phyloP scores from a whole-genome alignment of 1,140 invertebrate species.

The Bactericera cockerelli region DNA sequence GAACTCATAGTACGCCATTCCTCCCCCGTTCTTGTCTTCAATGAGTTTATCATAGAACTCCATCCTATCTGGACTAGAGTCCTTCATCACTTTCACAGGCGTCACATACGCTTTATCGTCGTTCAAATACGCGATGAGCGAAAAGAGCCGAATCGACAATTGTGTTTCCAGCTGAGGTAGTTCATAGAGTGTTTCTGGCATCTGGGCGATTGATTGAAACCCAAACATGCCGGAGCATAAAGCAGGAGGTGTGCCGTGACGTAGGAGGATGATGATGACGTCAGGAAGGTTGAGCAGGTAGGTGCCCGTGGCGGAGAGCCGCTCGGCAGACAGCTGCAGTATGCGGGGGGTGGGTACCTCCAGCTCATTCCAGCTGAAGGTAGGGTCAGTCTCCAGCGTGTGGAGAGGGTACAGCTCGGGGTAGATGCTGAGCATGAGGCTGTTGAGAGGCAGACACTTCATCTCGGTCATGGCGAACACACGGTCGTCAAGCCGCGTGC shows the following conservation, averaged over 20 bases:
- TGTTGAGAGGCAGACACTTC: conserved; percentile 69
- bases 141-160: background rate
- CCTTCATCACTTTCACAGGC: conserved; percentile 39
- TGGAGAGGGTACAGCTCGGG: conserved; percentile 89
- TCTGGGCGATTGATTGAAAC: conserved; percentile 39
- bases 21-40: conserved; percentile 85
- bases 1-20: conserved; percentile 95
- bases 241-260: conserved; percentile 55
- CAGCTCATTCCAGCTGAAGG: conserved; percentile 22
- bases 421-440: conserved; percentile 75
- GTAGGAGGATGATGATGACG: conserved; percentile 72
- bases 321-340: conserved; percentile 46
- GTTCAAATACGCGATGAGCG: background rate
- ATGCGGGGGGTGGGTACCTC: conserved; percentile 30
- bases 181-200: conserved; percentile 33
- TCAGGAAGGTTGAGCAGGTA: conserved; percentile 83
- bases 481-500: conserved; percentile 81
- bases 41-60: conserved; percentile 77
- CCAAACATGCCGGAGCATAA: conserved; percentile 61
- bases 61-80: conserved; percentile 68
- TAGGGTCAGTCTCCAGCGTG: conserved; percentile 42
- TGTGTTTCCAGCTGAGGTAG: background rate
- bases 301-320: conserved; percentile 70
- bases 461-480: conserved; percentile 85
- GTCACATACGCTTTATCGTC: background rate